Base-by-base conservation (phyloP, 2,888 invertebrate species). In the Acleris sparsana region DNA sequence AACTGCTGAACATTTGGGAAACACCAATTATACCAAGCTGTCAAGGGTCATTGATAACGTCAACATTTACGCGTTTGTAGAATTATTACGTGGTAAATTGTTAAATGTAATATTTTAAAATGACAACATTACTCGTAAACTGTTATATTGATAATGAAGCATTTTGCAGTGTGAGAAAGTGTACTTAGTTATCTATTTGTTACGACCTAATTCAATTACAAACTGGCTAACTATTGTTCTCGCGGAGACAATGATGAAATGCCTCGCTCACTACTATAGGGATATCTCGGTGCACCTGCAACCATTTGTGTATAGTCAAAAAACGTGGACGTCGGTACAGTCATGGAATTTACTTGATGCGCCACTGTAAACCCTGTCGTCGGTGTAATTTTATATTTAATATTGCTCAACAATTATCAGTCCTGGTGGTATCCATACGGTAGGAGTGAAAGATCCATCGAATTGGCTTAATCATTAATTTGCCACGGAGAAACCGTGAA, bases 191-290 rank as follows among this genome's bases (percentile, higher is more conserved):
- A 43, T 43, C 9, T 43, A 43, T 22, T 46, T 18, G 29, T 33
- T 59, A 17, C 16, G 48, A 79, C 70, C 76, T 79, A 81, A 85
- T 82, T 85, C 79, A 83, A 85, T 85, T 81, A 82, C 17, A n/a
- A 16, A 46, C 76, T 68, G 63, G 25, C 17, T 57, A 16, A 60
- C 79, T 75, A 84, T 86, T 87, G 86, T 87, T 78, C 74, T 57
- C 67, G 69, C 62, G 62, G 71, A 73, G 67, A 75, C 75, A 76
- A 76, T 76, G 64, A 53, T 63, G 52, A 65, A 69, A 55, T 25
- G 13, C 25, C 18, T 5, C 16, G 22, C 22, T 5, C 16, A n/a
- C 22, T 48, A 17, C 43, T 48, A 39, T 1, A 46, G 25, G 4
- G 13, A 39, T 39, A 20, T 43, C 43, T 48, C 51, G 25, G 13